Evolutionary conservation across 2,113 vertebrate genomes (phyloP).

Genomic region (Desmodus rotundus): DNA sequence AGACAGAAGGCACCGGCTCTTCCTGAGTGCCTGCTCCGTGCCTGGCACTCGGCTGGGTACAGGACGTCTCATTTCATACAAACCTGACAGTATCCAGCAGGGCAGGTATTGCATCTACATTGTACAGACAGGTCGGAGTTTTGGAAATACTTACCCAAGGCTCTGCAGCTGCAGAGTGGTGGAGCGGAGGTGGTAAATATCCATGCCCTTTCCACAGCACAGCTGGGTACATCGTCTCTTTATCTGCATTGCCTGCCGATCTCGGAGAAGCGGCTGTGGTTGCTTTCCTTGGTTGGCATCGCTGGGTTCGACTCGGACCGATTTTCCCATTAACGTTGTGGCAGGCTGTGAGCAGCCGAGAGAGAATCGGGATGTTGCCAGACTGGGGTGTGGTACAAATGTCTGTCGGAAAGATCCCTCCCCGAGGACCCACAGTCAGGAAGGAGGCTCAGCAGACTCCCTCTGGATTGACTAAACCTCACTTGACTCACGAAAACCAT

Average conservation of each 20-base stretch:
- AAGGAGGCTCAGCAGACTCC: background rate
- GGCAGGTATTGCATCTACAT: background rate
- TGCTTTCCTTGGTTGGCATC: background rate
- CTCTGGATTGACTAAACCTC: background rate
- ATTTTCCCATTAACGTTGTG: background rate
- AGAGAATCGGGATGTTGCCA: background rate
- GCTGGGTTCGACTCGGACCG: background rate
- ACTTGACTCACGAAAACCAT: background rate
- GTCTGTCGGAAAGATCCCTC: background rate
- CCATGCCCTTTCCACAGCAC: background rate
- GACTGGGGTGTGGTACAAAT: background rate
- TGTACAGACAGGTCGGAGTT: background rate
- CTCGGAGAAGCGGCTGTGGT: background rate
- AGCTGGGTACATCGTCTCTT: background rate
- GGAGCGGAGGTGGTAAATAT: background rate
- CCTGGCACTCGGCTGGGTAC: background rate
- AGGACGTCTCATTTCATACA: background rate
- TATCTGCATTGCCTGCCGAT: background rate
- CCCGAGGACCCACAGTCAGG: background rate
- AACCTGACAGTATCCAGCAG: background rate
- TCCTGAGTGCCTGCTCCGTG: background rate
- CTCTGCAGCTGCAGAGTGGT: rapidly evolving
- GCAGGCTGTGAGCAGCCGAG: background rate
- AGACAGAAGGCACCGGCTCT: background rate
- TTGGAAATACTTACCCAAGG: background rate